Base-by-base conservation (phyloP, 2,888 invertebrate species). In the Hyles lineata region DNA sequence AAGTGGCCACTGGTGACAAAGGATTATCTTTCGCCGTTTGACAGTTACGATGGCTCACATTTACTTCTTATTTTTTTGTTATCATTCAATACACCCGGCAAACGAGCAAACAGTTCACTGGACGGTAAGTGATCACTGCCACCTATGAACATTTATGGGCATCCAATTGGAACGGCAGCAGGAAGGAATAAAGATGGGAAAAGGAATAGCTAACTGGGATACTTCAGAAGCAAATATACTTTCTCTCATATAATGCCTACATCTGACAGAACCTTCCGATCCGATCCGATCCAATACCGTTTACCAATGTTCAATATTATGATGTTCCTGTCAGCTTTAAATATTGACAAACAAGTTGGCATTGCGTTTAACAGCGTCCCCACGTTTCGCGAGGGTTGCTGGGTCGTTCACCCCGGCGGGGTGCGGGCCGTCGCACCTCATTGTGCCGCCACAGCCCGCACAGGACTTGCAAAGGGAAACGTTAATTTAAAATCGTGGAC, bases 261-360 rank as follows among this genome's bases (percentile, higher is more conserved):
- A 55, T 55, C 55, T 55, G 5, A 55, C 5, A 55, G 55, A 55
- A n/a, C 6, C 17, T 55, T 43, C 43, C 55, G 55, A 43, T 11
- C 15, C 15, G 43, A n/a, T 1, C 55, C n/a, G 19, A 17, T 15
- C 5, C 15, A 52, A 15, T 17, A n/a, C 4, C 5, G 55, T 55
- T 55, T n/a, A 55, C 7, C 8, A 55, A 55, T 55, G 55, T n/a
- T 55, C 55, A 55, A 25, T 61, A 17, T 61, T 61, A 17, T 61
- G n/a, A 59, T 59, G 23, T 43, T 15, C 11, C 23, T 50, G 15
- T 50, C 23, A 50, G 43, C 43, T 50, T 67, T 62, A 32, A 67
- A 67, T 67, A 67, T 67, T 67, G 67, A 67, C 67, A 67, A 67
- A 67, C 67, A 67, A 29, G 5, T 23, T 23, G 17, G 21, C 67